Percentiles rank a stretch among this genome's conserved stretches.
Conservation (phyloP, 2,113 vertebrate genomes). For the Hydrochoerus hydrochaeris region DNA sequence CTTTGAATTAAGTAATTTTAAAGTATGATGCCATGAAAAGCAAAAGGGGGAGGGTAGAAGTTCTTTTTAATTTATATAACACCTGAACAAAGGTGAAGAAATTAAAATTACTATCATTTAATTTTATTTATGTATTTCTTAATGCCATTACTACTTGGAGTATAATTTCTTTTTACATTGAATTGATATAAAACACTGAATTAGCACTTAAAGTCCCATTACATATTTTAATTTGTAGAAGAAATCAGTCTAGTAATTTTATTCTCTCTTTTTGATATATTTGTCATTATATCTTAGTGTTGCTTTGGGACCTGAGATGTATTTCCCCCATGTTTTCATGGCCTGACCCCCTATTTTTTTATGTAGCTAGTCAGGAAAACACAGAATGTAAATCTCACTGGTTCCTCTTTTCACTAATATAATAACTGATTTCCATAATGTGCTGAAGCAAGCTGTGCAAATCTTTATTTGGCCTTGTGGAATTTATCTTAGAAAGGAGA, state of each 20-base stretch:
- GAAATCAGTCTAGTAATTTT: slow-evolving; percentile 55
- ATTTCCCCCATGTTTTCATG: slow-evolving; percentile 40
- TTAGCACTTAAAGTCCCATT: slow-evolving; percentile 35
- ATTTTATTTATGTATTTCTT: slow-evolving; percentile 55
- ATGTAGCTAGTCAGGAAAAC: slow-evolving; percentile 51
- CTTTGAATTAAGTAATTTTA: slow-evolving; percentile 58
- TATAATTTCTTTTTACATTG: slow-evolving; percentile 53
- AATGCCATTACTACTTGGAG: slow-evolving; percentile 13
- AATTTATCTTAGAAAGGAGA: neutral
- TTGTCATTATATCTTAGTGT: slow-evolving; percentile 60
- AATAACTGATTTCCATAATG: neutral
- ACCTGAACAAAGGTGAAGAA: slow-evolving; percentile 48
- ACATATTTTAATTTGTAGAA: slow-evolving; percentile 33
- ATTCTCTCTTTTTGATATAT: slow-evolving; percentile 49
- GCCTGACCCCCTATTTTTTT: slow-evolving; percentile 22
- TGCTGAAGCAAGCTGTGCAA: neutral
- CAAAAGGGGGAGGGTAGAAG: slow-evolving; percentile 21
- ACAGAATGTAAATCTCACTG: neutral
- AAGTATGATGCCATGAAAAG: slow-evolving; percentile 57
- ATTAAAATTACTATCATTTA: slow-evolving; percentile 45
- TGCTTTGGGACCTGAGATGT: slow-evolving; percentile 41
- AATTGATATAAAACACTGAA: slow-evolving; percentile 23
- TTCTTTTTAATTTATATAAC: slow-evolving; percentile 36
- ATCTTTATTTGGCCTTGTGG: slow-evolving; percentile 41
- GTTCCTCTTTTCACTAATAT: slow-evolving; percentile 39